Conservation (phyloP, 2,797 vertebrate species). For the Paedocypris micromegethes region DNA sequence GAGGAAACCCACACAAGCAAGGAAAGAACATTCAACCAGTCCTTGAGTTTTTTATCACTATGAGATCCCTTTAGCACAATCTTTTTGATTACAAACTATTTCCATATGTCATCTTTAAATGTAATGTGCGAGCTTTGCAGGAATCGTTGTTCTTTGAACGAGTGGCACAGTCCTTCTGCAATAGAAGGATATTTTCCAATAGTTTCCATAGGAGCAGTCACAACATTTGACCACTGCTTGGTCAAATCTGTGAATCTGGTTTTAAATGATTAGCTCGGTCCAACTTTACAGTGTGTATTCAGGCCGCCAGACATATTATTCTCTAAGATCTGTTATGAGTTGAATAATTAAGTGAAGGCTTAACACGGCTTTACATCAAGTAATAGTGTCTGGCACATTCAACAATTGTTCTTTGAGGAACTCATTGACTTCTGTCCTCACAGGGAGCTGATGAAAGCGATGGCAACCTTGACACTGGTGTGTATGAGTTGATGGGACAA, state of each 20-base stretch:
- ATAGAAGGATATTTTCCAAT: background rate
- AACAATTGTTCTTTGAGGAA: no score
- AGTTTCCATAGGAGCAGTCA: slow-evolving; percentile 25
- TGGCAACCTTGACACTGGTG: slow-evolving; percentile 47
- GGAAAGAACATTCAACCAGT: no score
- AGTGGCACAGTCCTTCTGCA: slow-evolving; percentile 9
- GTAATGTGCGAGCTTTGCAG: slow-evolving; percentile 27
- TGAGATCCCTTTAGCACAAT: no score
- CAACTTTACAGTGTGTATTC: slow-evolving; percentile 61
- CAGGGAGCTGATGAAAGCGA: slow-evolving; percentile 47
- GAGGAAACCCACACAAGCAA: no score
- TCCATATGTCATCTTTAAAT: slow-evolving; percentile 20
- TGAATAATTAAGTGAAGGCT: slow-evolving; percentile 40
- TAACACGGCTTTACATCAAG: background rate
- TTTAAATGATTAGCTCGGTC: slow-evolving; percentile 48
- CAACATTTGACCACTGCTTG: slow-evolving; percentile 37
- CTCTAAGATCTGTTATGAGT: slow-evolving; percentile 52
- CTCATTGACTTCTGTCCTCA: slow-evolving; percentile 45
- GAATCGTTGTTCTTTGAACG: slow-evolving; percentile 5
- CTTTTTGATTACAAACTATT: slow-evolving; percentile 15
- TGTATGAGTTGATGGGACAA: slow-evolving; percentile 63
- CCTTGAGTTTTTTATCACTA: no score
- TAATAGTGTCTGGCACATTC: no score
- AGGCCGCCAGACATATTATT: slow-evolving; percentile 64
- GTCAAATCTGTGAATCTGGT: slow-evolving; percentile 45